Evolutionary conservation across 2,113 vertebrate genomes (phyloP), one percentile per base, ranked within the genome.

Genomic region (Turdus rufiventris): DNA sequence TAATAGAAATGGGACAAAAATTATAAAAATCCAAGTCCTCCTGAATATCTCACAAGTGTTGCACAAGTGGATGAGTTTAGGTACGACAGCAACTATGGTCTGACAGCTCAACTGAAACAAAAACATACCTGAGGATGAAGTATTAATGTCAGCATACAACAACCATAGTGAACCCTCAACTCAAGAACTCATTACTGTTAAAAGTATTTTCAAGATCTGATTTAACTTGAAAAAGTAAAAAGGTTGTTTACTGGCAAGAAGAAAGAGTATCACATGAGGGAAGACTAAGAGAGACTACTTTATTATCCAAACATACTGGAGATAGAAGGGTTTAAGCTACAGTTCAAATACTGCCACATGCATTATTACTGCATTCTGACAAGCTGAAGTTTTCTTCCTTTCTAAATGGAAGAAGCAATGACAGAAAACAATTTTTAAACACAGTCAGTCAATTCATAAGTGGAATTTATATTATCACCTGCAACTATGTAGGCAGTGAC

Each of bases 401-500:
- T 91, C 29, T 34, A 9, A 89, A 85, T n/a, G 33, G 26, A 88
- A 83, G 67, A 48, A 91, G 11, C 24, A 68, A 65, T 9, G 26
- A 38, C 15, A 88, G 48, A 75, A 79, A 79, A 57, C 2, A 6
- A 21, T 43, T 91, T 94, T 82, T 50, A 38, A 79, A 93, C 33
- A 2, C 14, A 85, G 16, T 29, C 43, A 45, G 15, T 29, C 12
- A 65, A 54, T 82, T 82, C 12, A 29, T 43, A 87, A 74, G 28
- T 18, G 5, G 40, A 91, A 93, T 50, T 65, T 72, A 45, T 42
- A 60, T 48, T 21, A 61, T 24, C 10, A 3, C 24, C 38, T 80
- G 36, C 0, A 4, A 72, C 33, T 24, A 62, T 4, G 14, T 6
- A 9, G 14, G 17, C 56, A 66, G 6, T 0, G 5, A 57, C 26